Evolutionary conservation across 1,140 invertebrate genomes (phyloP).

Genomic region (Myzus persicae): DNA sequence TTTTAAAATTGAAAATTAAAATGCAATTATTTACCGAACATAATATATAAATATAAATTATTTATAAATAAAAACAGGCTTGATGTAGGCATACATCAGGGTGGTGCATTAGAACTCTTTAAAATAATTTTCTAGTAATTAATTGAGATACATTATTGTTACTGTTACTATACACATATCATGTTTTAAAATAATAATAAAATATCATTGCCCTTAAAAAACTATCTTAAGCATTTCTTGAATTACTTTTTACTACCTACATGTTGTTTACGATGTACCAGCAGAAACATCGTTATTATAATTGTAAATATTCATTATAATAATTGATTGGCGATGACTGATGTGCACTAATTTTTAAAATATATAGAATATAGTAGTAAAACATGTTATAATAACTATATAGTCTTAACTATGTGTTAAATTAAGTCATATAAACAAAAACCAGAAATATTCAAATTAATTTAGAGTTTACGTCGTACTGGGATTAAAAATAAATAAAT

Average conservation of each 20-base stretch:
- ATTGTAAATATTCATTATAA: too few species aligned
- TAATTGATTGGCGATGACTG: too few species aligned
- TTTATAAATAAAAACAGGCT: not conserved
- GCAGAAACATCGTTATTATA: too few species aligned
- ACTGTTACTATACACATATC: not conserved
- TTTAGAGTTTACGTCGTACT: not conserved
- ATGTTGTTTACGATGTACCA: not conserved
- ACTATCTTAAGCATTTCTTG: not conserved
- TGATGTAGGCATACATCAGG: not conserved
- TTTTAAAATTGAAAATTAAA: not conserved
- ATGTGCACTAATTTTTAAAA: not conserved
- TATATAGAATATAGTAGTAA: not conserved
- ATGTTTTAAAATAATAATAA: too few species aligned
- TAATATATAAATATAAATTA: not conserved
- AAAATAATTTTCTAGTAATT: not conserved
- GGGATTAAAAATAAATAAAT: not conserved
- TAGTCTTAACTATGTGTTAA: not conserved
- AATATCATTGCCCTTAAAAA: not conserved
- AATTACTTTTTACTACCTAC: not conserved
- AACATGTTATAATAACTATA: not conserved
- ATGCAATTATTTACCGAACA: not conserved
- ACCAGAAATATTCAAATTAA: not conserved
- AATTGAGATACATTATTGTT: not conserved
- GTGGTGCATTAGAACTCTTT: not conserved
- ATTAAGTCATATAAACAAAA: not conserved